Base-by-base conservation (phyloP, 2,113 vertebrate species). In the Sitta europaea region DNA sequence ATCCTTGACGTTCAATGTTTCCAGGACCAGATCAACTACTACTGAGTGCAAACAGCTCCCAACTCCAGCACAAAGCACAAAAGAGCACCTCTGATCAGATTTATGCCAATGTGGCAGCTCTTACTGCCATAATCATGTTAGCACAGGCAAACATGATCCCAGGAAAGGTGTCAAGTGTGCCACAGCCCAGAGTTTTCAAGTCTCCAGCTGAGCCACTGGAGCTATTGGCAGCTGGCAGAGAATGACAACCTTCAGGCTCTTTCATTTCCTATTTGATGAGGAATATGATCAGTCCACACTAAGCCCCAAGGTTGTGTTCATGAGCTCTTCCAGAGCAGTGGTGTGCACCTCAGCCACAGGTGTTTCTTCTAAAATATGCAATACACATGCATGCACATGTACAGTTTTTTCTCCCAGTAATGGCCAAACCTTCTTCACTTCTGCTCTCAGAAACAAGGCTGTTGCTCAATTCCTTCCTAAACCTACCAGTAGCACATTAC, bases 331-430 rank as follows among this genome's bases (percentile, higher is more conserved):
- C 42, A 12, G 35, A 71, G 35, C 29, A 76, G 25, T 10, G 45
- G 24, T 0, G 9, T n/a, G 38, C 55, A 67, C 6, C 12, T 74
- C 35, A n/a, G 40, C 22, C 38, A 40, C 8, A 25, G 36, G 12
- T 9, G 4, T 36, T 67, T 27, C 14, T 36, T 48, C 40, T 27
- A 2, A 31, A 51, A 28, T 2, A 38, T 5, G 2, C 66, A 81
- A 16, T 11, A 21, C 3, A 1, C 5, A 3, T 2, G 2, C 25
- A 28, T 1, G 3, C 18, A 61, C 6, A 25, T 3, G 14, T 9
- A 47, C 0, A 35, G 20, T 19, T 75, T 75, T 75, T 62, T 22
- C 29, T 21, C 72, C 38, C 35, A 24, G 11, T 6, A 24, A 17
- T 70, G 35, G 22, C n/a, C 48, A 14, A 15, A 8, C 8, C 5